Conservation (phyloP, 64 coral and sea anemone species). For the Astreopora myriophthalma region DNA sequence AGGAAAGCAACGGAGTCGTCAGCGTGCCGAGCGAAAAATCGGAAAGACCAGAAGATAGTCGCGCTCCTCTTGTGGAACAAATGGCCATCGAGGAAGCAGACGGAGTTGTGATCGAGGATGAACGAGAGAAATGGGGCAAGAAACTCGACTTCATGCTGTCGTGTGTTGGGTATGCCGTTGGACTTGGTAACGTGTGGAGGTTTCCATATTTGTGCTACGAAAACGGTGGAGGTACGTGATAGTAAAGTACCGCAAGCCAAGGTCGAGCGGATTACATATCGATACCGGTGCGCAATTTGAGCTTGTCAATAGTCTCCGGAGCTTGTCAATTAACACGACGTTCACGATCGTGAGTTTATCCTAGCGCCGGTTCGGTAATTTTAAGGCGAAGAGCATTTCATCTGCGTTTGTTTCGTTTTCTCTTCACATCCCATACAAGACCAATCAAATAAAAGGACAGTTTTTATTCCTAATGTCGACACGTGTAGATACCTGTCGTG, state of each 20-base stretch:
- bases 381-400: no score
- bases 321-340: not conserved
- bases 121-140: constrained; percentile 62
- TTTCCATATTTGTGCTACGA: constrained; percentile 75
- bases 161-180: constrained; percentile 60
- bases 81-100: constrained; percentile 19
- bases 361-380: no score
- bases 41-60: constrained; percentile 17
- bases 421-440: no score
- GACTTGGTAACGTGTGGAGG: constrained; percentile 73
- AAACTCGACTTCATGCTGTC: constrained; percentile 77
- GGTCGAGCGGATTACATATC: not conserved
- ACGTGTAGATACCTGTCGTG: no score
- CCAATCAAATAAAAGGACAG: no score
- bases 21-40: not conserved
- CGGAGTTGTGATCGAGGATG: not conserved
- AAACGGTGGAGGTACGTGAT: constrained; percentile 66
- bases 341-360: no score
- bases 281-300: not conserved
- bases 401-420: no score
- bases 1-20: not conserved
- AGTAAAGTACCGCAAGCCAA: not conserved
- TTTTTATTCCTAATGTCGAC: no score
- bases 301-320: not conserved
- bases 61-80: constrained; percentile 11